Conservation (phyloP, 2,797 vertebrate genomes). For the Echeneis naucrates region DNA sequence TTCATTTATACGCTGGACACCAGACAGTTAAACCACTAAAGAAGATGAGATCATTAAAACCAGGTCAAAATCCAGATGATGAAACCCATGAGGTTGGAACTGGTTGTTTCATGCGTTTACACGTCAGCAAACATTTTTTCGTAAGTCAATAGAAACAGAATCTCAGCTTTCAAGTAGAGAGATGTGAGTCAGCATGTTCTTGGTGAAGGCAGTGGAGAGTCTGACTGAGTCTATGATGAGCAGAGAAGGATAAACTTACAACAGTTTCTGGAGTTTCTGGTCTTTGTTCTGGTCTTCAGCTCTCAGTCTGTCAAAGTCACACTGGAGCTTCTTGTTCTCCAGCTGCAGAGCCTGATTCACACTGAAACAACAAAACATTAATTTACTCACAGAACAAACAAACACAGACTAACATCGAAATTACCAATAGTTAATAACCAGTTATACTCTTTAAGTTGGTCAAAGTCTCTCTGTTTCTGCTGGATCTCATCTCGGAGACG, state of each 20-base stretch:
- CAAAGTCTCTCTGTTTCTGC: conserved; percentile 91
- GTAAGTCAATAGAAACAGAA: too few relatives aligned
- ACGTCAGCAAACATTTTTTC: too few relatives aligned
- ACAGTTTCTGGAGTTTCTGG: conserved; percentile 90
- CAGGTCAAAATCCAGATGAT: too few relatives aligned
- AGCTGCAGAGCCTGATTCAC: conserved; percentile 92
- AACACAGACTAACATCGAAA: background rate
- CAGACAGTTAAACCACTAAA: too few relatives aligned
- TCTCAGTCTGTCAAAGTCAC: conserved; percentile 92
- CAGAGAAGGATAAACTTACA: conserved; percentile 83
- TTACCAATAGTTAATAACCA: background rate
- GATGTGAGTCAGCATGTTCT: background rate
- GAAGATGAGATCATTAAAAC: too few relatives aligned
- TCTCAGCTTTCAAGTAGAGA: background rate
- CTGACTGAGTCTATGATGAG: background rate
- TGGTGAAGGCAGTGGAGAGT: background rate
- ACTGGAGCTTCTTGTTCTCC: conserved; percentile 91
- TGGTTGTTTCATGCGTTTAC: too few relatives aligned
- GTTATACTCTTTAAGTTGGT: conserved; percentile 91
- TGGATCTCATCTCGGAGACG: conserved; percentile 94
- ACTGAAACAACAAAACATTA: conserved; percentile 71
- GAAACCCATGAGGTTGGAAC: too few relatives aligned
- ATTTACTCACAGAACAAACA: background rate
- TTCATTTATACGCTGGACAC: too few relatives aligned
- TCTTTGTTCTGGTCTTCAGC: conserved; percentile 91